Percentiles rank a stretch among this genome's conserved stretches.
phyloP scores from a whole-genome alignment of 2,888 invertebrate species.

The Cataglyphis altisquamis region DNA sequence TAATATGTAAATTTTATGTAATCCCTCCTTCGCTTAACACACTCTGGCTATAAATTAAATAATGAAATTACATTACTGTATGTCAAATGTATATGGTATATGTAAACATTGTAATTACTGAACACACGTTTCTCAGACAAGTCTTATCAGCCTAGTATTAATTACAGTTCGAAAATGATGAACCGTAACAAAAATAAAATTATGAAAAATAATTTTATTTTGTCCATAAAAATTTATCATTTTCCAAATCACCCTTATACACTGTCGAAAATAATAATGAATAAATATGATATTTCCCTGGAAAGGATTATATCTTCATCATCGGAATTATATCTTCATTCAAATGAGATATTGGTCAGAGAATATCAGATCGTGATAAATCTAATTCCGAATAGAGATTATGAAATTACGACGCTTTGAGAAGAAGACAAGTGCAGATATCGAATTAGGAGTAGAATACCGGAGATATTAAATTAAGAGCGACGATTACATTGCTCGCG shows the following conservation, averaged over 20 bases:
- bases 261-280: slow-evolving; percentile 7
- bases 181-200: slow-evolving; percentile 2
- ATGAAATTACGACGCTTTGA: slow-evolving; percentile 31
- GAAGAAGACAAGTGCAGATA: slow-evolving; percentile 28
- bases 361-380: slow-evolving; percentile 7
- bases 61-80: slow-evolving; percentile 29
- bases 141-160: slow-evolving; percentile 36
- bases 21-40: not conserved
- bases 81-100: not conserved
- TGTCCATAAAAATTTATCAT: not conserved
- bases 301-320: not conserved
- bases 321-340: not conserved
- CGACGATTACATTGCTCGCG: slow-evolving; percentile 7
- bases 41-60: slow-evolving; percentile 45
- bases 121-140: slow-evolving; percentile 1
- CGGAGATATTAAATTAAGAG: slow-evolving; percentile 8
- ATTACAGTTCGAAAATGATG: slow-evolving; percentile 19
- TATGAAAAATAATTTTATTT: not conserved
- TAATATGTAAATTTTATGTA: slow-evolving; percentile 38
- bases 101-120: slow-evolving; percentile 36
- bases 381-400: not conserved
- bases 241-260: not conserved
- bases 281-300: not conserved
- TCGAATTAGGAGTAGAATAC: slow-evolving; percentile 25
- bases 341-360: not conserved